Conservation (phyloP, 2,113 vertebrate species). For the Cyprinus carpio region DNA sequence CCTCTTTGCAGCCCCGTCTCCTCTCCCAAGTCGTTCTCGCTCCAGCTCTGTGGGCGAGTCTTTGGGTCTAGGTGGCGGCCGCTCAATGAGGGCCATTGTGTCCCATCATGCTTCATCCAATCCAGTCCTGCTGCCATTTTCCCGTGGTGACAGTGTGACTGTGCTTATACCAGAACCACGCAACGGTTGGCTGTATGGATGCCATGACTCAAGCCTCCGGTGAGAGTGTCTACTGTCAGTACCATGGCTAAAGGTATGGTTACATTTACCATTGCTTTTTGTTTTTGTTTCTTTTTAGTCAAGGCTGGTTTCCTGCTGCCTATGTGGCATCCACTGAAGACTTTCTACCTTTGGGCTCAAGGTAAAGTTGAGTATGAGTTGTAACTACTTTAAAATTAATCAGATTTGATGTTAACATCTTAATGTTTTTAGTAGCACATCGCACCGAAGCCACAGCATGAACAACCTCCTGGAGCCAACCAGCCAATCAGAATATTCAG, state of each 20-base stretch:
- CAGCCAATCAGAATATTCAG: constrained; percentile 67
- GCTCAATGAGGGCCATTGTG: constrained; percentile 81
- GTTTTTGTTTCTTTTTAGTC: constrained; percentile 69
- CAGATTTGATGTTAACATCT: neutral
- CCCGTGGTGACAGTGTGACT: constrained; percentile 75
- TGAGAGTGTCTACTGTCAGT: constrained; percentile 62
- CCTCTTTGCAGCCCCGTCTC: constrained; percentile 69
- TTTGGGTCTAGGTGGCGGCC: constrained; percentile 63
- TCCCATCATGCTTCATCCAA: constrained; percentile 83
- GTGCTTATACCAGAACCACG: constrained; percentile 87
- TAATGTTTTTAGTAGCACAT: constrained; percentile 69
- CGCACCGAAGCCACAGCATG: constrained; percentile 82
- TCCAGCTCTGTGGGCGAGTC: constrained; percentile 87
- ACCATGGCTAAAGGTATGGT: neutral
- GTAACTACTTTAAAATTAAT: neutral
- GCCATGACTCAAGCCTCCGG: constrained; percentile 82
- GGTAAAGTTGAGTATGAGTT: constrained; percentile 56
- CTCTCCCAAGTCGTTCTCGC: constrained; percentile 72
- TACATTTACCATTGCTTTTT: neutral
- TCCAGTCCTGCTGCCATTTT: constrained; percentile 87
- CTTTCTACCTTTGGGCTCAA: constrained; percentile 59
- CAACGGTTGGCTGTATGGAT: constrained; percentile 95
- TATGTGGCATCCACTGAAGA: constrained; percentile 83
- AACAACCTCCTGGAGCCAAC: constrained; percentile 82
- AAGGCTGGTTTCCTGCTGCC: constrained; percentile 95